Conservation (phyloP, 2,113 vertebrate genomes). For the Pollachius pollachius region DNA sequence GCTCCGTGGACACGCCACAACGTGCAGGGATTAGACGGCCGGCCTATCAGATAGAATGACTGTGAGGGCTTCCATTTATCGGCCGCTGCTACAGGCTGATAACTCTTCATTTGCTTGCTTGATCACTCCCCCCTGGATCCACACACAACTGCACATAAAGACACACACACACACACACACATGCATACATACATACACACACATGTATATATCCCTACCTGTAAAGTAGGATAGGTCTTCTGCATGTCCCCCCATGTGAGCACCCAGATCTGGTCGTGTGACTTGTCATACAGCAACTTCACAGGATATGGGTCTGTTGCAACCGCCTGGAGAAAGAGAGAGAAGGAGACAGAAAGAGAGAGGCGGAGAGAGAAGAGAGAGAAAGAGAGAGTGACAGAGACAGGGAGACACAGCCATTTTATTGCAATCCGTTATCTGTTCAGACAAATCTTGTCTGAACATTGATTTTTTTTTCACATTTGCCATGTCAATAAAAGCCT, state of each 20-base stretch:
- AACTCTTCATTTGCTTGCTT: no score
- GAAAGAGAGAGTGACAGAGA: no score
- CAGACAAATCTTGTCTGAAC: neutral
- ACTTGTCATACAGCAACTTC: slow-evolving; percentile 93
- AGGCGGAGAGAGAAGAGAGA: neutral
- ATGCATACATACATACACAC: no score
- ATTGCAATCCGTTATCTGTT: neutral
- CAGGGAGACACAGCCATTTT: neutral
- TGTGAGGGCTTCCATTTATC: no score
- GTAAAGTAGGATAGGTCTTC: slow-evolving; percentile 80
- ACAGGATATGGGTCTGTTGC: slow-evolving; percentile 85
- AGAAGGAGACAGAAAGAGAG: slow-evolving; percentile 6
- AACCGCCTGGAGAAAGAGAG: slow-evolving; percentile 75
- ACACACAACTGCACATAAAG: no score
- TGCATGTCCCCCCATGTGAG: slow-evolving; percentile 86
- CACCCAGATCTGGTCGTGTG: slow-evolving; percentile 95
- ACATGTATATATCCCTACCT: slow-evolving; percentile 69
- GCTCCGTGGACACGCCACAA: slow-evolving; percentile 43
- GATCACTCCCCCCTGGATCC: no score
- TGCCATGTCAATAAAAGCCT: no score
- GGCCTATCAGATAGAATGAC: no score
- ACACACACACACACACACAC: no score
- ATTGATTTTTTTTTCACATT: neutral
- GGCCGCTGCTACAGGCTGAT: no score
- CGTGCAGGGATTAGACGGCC: slow-evolving; percentile 36